A percentile compares a stretch with the other conserved stretches of the same genome.
Conservation (phyloP, 1,140 invertebrate genomes). For the Propsilocerus akamusi region DNA sequence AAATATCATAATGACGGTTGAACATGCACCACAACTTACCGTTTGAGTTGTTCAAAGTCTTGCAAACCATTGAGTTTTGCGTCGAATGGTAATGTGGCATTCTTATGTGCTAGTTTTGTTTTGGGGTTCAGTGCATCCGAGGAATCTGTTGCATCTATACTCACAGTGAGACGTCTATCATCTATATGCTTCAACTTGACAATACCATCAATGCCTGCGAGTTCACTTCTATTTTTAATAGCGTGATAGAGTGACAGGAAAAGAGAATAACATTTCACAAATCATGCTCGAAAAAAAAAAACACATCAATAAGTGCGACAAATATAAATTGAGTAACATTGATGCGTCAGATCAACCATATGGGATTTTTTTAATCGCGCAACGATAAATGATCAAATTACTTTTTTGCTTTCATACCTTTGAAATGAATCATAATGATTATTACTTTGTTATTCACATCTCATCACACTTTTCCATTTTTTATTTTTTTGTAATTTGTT, state of each 20-base stretch:
- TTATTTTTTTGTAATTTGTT: no score
- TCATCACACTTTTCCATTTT: no score
- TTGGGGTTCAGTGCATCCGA: conserved; percentile 17
- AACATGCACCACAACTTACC: conserved; percentile 3
- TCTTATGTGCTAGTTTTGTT: conserved; percentile 18
- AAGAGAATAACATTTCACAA: no score
- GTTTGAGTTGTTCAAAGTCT: conserved; percentile 4
- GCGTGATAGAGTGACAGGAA: no score
- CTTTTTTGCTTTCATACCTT: no score
- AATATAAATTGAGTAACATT: no score
- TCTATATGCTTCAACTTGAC: conserved; percentile 32
- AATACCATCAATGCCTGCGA: conserved; percentile 30
- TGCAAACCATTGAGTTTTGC: conserved; percentile 4
- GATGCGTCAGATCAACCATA: no score
- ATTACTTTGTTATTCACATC: no score
- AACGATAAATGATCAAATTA: no score
- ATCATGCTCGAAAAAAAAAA: conserved; percentile 10
- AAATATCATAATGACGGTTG: background rate
- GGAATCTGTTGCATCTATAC: conserved; percentile 9
- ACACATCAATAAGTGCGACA: conserved; percentile 1
- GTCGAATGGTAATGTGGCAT: conserved; percentile 15
- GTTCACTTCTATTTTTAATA: conserved; percentile 29
- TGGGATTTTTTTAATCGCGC: no score
- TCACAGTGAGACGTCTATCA: conserved; percentile 27
- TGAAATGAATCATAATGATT: no score